A percentile compares a stretch with the other conserved stretches of the same genome.
phyloP scores from a whole-genome alignment of 2,888 invertebrate species.

The Acrobasis suavella region DNA sequence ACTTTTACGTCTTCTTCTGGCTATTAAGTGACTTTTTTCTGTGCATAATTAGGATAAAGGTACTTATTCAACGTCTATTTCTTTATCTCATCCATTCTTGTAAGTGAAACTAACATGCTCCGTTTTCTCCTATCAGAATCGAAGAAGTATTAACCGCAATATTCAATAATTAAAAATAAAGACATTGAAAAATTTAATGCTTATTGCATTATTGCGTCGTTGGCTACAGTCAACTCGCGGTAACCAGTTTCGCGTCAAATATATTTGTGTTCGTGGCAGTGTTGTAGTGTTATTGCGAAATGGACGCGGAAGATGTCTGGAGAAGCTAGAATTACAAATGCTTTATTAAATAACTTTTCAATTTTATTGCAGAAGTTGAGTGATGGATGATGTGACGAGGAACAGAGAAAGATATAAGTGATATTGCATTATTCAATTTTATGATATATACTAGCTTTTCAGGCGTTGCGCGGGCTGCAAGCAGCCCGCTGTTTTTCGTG shows the following conservation, averaged over 20 bases:
- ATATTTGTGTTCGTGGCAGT: conserved; percentile 50
- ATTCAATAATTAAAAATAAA: background rate
- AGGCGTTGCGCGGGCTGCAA: too few relatives aligned
- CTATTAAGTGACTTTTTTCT: too few relatives aligned
- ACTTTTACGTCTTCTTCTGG: too few relatives aligned
- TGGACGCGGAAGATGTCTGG: conserved; percentile 51
- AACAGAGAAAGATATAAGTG: background rate
- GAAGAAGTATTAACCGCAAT: background rate
- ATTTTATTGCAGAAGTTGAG: background rate
- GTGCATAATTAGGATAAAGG: too few relatives aligned
- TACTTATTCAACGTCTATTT: too few relatives aligned
- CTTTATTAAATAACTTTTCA: conserved; percentile 20
- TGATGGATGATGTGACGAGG: conserved; percentile 13
- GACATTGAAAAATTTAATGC: background rate
- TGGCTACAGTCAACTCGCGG: conserved; percentile 8
- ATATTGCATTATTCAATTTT: background rate
- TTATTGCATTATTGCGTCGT: background rate
- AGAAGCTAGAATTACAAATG: conserved; percentile 39
- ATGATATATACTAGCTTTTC: too few relatives aligned
- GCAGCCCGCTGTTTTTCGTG: too few relatives aligned
- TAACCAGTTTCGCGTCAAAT: background rate
- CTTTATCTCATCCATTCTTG: too few relatives aligned
- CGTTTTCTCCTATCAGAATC: too few relatives aligned
- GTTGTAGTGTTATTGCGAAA: conserved; percentile 50
- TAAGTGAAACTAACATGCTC: too few relatives aligned